phyloP scores from a whole-genome alignment of 2,797 vertebrate species.

The Micropoecilia bifurca region DNA sequence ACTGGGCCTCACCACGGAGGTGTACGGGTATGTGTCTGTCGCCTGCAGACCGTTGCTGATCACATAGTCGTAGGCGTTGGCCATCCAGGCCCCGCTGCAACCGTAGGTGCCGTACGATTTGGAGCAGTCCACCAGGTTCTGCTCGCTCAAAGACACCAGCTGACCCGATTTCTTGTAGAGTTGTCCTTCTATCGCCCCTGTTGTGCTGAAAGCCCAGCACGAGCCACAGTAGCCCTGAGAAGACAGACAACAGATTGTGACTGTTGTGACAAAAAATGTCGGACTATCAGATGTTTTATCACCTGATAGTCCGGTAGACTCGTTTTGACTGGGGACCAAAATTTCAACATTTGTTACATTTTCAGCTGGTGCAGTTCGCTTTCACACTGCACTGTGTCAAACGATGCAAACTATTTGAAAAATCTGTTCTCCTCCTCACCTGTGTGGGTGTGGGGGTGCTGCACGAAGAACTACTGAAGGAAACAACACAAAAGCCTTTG shows the following conservation, averaged over 20 bases:
- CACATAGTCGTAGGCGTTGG: slow-evolving; percentile 84
- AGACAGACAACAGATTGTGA: slow-evolving; percentile 1
- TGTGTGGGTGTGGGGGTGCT: no score
- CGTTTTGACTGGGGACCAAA: no score
- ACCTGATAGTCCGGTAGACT: no score
- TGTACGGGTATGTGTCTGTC: slow-evolving; percentile 89
- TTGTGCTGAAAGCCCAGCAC: slow-evolving; percentile 87
- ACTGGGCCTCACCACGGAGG: slow-evolving; percentile 81
- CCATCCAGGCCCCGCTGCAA: slow-evolving; percentile 85
- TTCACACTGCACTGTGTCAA: no score
- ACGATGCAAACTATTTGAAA: no score
- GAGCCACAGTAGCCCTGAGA: slow-evolving; percentile 84
- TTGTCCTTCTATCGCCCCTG: slow-evolving; percentile 84
- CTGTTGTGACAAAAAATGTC: no score
- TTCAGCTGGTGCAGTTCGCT: no score
- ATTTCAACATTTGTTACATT: no score
- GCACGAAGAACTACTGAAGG: no score
- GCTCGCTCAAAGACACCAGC: slow-evolving; percentile 82
- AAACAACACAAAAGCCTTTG: no score
- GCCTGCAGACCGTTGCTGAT: slow-evolving; percentile 86
- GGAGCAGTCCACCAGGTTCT: slow-evolving; percentile 85
- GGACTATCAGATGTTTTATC: no score
- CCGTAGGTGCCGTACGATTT: slow-evolving; percentile 80
- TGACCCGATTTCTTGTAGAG: slow-evolving; percentile 80
- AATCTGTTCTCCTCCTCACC: no score